A percentile compares a stretch with the other conserved stretches of the same genome.
These are phyloP conservation scores for Carapus acus DNA, from an alignment of 2,797 vertebrate genomes.

Conservation along the genomic window DNA sequence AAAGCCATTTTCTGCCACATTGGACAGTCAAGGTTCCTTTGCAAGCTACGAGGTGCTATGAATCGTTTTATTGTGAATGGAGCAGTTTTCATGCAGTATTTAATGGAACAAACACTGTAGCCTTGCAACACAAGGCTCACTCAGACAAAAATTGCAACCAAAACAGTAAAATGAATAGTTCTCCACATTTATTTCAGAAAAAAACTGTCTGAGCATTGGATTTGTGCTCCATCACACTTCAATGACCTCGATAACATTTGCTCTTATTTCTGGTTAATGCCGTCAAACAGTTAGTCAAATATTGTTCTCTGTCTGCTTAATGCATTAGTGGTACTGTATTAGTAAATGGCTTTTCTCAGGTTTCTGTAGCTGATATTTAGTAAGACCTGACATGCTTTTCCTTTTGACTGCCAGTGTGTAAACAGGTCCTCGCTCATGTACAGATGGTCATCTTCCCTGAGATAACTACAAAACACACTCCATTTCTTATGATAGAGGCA, in stretches of 20 bases:
- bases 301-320: slow-evolving; percentile 28
- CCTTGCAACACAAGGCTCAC: not conserved
- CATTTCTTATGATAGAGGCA: slow-evolving; percentile 15
- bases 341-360: slow-evolving; percentile 44
- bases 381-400: slow-evolving; percentile 55
- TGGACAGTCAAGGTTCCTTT: slow-evolving; percentile 15
- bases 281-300: slow-evolving; percentile 36
- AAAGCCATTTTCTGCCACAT: slow-evolving; percentile 27
- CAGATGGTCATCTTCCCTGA: slow-evolving; percentile 36
- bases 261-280: slow-evolving; percentile 19
- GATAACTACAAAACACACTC: slow-evolving; percentile 41
- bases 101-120: slow-evolving; percentile 31
- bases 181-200: no score
- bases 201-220: not conserved
- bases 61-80: slow-evolving; percentile 20
- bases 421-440: slow-evolving; percentile 46
- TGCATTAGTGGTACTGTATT: slow-evolving; percentile 7
- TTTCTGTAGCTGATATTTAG: slow-evolving; percentile 51
- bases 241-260: slow-evolving; percentile 1
- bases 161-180: not conserved
- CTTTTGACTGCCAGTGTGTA: slow-evolving; percentile 56
- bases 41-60: not conserved
- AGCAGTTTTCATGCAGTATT: slow-evolving; percentile 23
- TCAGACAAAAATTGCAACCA: not conserved
- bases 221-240: not conserved